Base-by-base conservation (phyloP, 2,113 vertebrate genomes). In the Urocynchramus pylzowi region DNA sequence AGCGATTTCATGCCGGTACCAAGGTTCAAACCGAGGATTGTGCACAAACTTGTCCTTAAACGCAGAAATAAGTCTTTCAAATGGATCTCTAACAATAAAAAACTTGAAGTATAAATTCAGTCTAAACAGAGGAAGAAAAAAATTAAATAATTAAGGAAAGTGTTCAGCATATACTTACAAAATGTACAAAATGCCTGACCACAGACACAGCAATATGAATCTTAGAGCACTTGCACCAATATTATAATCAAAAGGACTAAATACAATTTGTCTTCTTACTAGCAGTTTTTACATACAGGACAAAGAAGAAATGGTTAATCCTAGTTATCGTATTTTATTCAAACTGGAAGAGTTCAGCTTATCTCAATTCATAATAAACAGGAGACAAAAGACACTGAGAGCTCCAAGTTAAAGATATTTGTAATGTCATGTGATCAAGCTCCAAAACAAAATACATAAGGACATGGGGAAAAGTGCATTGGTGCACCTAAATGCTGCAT, bases 41-140 rank as follows among this genome's bases (percentile, higher is more conserved):
- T 99, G 98, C 87, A 99, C 98, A 93, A 99, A 99, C 95, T 99
- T 99, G 97, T 99, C 99, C 95, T 99, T 99, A 97, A 99, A 99
- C 0, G 99, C 99, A 56, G 99, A 99, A 90, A 99, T 99, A 16
- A 99, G 98, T 35, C 99, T 99, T 96, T 99, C 99, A 22, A 99
- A 99, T 15, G 99, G 99, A 96, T 99, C 99, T 96, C 99, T 98
- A 74, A 99, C 99, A 10, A 99, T 99, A 94, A 99, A 98, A 97
- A 99, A 99, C 97, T 99, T 99, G 94, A 99, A 99, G 97, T 99
- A 99, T 7, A 98, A 98, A 96, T 97, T 98, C 94, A 99, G 97
- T 82, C 99, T 99, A 98, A 95, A 80, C n/a, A 80, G 42, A 80
- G 59, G 71, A 97, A 42, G 28, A 45, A 96, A 20, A 88, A 30